Evolutionary conservation across 2,888 invertebrate species (phyloP).

Genomic region (Hemaris fuciformis): DNA sequence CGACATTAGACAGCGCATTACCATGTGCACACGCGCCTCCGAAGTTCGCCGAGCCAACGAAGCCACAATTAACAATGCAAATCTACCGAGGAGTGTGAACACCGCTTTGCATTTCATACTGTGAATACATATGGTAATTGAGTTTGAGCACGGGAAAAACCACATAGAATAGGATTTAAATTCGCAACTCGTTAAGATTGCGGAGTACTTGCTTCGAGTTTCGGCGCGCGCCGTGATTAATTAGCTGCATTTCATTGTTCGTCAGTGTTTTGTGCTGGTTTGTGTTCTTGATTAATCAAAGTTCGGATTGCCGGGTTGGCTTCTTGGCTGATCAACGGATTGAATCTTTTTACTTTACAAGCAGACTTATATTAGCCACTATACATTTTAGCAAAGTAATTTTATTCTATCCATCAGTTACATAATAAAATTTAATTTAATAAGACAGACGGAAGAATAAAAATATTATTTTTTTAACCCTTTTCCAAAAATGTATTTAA

Average conservation of each 20-base stretch:
- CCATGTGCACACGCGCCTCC: neutral
- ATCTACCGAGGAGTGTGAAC: slow-evolving; percentile 55
- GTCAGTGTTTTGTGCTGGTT: neutral
- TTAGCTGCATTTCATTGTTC: neutral
- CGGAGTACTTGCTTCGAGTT: slow-evolving; percentile 13
- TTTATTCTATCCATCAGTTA: too few relatives aligned
- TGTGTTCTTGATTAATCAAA: neutral
- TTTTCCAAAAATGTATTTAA: too few relatives aligned
- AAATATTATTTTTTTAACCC: too few relatives aligned
- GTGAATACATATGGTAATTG: slow-evolving; percentile 72
- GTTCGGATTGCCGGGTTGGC: neutral
- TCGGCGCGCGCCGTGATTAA: neutral
- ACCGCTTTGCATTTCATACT: slow-evolving; percentile 75
- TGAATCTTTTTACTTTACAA: neutral
- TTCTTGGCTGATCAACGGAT: neutral
- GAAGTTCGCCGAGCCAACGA: slow-evolving; percentile 22
- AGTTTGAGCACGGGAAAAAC: slow-evolving; percentile 65
- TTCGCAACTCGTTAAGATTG: slow-evolving; percentile 47
- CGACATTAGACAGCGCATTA: neutral
- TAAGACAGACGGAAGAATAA: too few relatives aligned
- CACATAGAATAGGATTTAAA: slow-evolving; percentile 39
- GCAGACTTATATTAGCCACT: too few relatives aligned
- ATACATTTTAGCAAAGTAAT: too few relatives aligned
- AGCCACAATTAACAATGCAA: slow-evolving; percentile 79
- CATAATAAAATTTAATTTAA: too few relatives aligned